phyloP scores from a whole-genome alignment of 2,113 vertebrate genomes.

The Oncorhynchus kisutch region DNA sequence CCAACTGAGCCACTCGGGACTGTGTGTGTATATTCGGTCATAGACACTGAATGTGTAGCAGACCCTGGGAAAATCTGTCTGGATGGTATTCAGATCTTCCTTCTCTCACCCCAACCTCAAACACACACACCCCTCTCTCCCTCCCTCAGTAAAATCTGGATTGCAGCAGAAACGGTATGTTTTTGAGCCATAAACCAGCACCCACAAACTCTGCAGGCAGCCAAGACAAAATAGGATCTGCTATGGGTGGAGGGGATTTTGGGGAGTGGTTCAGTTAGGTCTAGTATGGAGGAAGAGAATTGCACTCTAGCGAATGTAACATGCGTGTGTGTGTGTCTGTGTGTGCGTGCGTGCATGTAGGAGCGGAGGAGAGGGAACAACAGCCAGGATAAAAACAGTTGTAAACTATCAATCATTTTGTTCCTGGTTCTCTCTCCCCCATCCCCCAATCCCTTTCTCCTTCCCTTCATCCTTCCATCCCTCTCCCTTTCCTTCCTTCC shows the following conservation, averaged over 20 bases:
- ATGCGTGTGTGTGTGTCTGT: conserved; percentile 12
- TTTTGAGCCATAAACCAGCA: conserved; percentile 44
- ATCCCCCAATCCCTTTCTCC: conserved; percentile 44
- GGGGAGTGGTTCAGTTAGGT: conserved; percentile 55
- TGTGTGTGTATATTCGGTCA: conserved; percentile 36
- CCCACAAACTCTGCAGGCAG: conserved; percentile 30
- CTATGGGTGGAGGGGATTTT: not conserved
- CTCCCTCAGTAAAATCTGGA: conserved; percentile 14
- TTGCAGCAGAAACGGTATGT: conserved; percentile 51
- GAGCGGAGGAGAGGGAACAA: conserved; percentile 21
- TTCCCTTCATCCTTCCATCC: conserved; percentile 17
- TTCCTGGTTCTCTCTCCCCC: conserved; percentile 54
- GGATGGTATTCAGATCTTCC: conserved; percentile 19
- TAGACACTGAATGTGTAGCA: conserved; percentile 18
- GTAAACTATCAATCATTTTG: conserved; percentile 65
- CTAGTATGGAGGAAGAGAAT: not conserved
- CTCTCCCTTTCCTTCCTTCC: conserved; percentile 4
- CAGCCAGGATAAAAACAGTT: conserved; percentile 51
- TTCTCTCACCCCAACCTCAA: conserved; percentile 11
- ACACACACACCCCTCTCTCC: not conserved
- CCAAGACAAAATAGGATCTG: conserved; percentile 47
- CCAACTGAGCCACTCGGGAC: not conserved
- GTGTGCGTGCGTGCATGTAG: conserved; percentile 19
- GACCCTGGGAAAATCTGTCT: conserved; percentile 52
- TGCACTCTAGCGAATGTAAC: not conserved